Conservation (phyloP, 2,888 invertebrate species). For the Capitulum mitella region DNA sequence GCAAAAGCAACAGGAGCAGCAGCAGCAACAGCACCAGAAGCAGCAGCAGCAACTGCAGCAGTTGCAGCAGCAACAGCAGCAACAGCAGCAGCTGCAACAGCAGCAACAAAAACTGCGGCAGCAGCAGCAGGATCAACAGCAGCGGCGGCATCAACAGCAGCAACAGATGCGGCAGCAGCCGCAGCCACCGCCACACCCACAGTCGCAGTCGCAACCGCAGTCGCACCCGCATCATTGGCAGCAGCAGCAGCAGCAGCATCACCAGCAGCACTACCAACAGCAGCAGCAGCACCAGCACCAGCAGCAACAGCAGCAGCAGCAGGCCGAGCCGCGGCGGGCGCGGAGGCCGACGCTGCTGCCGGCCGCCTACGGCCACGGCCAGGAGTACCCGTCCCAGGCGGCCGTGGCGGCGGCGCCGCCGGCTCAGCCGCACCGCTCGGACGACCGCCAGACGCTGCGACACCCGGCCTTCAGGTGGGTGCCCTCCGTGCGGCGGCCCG, state of each 20-base stretch:
- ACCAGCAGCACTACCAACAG: neutral
- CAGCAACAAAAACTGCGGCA: neutral
- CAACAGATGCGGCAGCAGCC: neutral
- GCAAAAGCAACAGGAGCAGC: too few relatives aligned
- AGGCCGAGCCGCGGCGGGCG: neutral
- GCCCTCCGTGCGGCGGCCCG: too few relatives aligned
- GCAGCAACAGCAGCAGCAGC: neutral
- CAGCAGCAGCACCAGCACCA: neutral
- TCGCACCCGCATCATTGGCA: neutral
- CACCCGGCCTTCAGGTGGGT: conserved; percentile 16
- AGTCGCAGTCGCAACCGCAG: neutral
- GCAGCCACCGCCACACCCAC: neutral
- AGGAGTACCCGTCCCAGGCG: neutral
- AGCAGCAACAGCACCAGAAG: too few relatives aligned
- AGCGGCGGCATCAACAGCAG: neutral
- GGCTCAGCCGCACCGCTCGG: neutral
- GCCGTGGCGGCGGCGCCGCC: neutral
- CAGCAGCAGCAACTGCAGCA: too few relatives aligned
- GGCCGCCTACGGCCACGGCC: neutral
- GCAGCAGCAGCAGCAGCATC: neutral
- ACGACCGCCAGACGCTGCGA: neutral
- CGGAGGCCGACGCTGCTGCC: conserved; percentile 25
- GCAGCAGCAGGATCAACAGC: neutral
- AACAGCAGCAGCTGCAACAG: neutral
- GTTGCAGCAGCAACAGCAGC: too few relatives aligned